A percentile compares a stretch with the other conserved stretches of the same genome.
phyloP scores from a whole-genome alignment of 1,140 invertebrate genomes.

The Linepithema humile region DNA sequence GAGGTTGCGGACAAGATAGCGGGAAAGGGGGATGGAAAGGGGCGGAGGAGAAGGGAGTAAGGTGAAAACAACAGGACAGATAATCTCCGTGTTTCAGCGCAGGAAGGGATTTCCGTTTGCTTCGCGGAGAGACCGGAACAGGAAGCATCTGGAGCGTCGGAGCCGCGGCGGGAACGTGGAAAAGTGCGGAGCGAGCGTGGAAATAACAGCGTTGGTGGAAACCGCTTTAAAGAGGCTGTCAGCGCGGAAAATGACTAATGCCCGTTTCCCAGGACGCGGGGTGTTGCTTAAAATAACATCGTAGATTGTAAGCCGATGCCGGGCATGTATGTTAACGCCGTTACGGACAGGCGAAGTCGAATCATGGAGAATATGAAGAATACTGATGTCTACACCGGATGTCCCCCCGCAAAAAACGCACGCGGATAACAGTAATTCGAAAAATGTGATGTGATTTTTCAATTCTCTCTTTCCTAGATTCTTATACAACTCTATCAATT shows the following conservation, averaged over 20 bases:
- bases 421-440: neutral
- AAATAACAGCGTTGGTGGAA: constrained; percentile 68
- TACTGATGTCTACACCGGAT: neutral
- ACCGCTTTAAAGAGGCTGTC: constrained; percentile 69
- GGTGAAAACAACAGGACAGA: constrained; percentile 59
- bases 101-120: constrained; percentile 43
- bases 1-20: neutral
- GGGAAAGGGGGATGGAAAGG: neutral
- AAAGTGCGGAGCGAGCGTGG: constrained; percentile 52
- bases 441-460: neutral
- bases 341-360: constrained; percentile 14
- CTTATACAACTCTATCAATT: no score
- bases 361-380: constrained; percentile 31
- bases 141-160: constrained; percentile 39
- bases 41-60: constrained; percentile 1
- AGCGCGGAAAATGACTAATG: constrained; percentile 72
- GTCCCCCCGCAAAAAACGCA: neutral
- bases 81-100: constrained; percentile 54
- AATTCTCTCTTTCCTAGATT: neutral
- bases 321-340: constrained; percentile 41
- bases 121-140: constrained; percentile 25
- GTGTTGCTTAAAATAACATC: constrained; percentile 69
- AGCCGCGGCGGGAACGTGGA: constrained; percentile 21
- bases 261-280: constrained; percentile 55
- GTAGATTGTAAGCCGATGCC: constrained; percentile 57